A percentile compares a stretch with the other conserved stretches of the same genome.
phyloP scores from a whole-genome alignment of 2,113 vertebrate genomes.

The Apodemus sylvaticus region DNA sequence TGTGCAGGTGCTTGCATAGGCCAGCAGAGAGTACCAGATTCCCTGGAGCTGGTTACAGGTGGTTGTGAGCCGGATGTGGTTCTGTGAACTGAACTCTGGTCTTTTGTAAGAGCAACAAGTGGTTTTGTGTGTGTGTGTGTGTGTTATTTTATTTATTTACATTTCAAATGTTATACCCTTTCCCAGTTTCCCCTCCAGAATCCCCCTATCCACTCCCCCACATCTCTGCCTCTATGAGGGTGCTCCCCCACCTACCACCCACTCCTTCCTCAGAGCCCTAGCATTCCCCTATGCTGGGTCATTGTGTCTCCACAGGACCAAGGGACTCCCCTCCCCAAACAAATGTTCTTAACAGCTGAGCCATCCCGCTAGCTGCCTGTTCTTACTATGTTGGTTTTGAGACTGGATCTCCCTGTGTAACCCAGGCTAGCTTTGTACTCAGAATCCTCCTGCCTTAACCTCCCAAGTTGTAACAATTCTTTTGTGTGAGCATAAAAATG shows the following conservation, averaged over 20 bases:
- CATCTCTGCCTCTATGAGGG: no score
- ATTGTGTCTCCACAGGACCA: no score
- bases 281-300: no score
- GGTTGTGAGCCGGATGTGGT: not conserved
- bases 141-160: no score
- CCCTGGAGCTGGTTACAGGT: not conserved
- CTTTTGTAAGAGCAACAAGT: not conserved
- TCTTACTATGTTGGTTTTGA: not conserved
- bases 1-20: not conserved
- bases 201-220: no score
- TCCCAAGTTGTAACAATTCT: not conserved
- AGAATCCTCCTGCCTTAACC: not conserved
- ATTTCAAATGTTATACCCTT: no score
- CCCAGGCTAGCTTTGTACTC: not conserved
- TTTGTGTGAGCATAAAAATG: conserved; percentile 14
- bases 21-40: not conserved
- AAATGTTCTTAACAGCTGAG: not conserved
- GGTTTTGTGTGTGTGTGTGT: no score
- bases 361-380: not conserved
- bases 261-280: no score
- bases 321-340: no score
- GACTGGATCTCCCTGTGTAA: no score
- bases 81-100: not conserved
- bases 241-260: no score
- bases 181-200: no score